phyloP scores from a whole-genome alignment of 1,140 invertebrate genomes.

The Hylaeus volcanicus region DNA sequence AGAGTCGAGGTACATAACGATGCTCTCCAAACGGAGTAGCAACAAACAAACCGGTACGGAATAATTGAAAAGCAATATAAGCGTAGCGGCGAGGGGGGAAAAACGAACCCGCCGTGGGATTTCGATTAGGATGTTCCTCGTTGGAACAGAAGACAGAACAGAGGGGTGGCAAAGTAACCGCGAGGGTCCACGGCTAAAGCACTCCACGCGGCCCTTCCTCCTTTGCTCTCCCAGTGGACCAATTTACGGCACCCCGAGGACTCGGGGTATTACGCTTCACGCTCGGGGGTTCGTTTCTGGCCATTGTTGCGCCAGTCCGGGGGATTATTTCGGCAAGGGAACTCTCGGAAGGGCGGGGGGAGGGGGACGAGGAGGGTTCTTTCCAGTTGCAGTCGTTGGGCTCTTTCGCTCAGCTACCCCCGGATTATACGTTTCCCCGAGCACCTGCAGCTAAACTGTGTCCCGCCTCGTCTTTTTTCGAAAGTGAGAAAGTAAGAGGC shows the following conservation, averaged over 20 bases:
- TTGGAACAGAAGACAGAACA: conserved; percentile 36
- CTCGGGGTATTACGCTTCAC: conserved; percentile 65
- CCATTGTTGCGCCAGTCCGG: conserved; percentile 71
- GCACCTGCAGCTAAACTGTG: conserved; percentile 46
- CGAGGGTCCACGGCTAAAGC: conserved; percentile 46
- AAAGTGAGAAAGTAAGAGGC: conserved; percentile 24
- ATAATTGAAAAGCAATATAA: conserved; percentile 29
- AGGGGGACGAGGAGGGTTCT: conserved; percentile 12
- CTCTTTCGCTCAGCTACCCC: conserved; percentile 25
- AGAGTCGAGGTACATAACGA: background rate
- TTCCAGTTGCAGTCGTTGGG: conserved; percentile 36
- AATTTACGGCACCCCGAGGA: conserved; percentile 76
- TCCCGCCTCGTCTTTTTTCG: conserved; percentile 9
- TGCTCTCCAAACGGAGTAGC: background rate
- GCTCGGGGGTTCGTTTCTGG: conserved; percentile 73
- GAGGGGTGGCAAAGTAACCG: conserved; percentile 56
- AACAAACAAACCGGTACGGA: background rate
- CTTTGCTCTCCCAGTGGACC: conserved; percentile 68
- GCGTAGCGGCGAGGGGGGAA: background rate
- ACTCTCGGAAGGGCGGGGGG: background rate
- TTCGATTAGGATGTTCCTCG: conserved; percentile 38
- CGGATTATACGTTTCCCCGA: conserved; percentile 32
- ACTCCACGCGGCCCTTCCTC: conserved; percentile 16
- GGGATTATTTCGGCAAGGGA: conserved; percentile 74
- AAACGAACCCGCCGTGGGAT: conserved; percentile 29